Evolutionary conservation across 2,888 invertebrate species (phyloP).

Genomic region (Hipparchia sbordonii): DNA sequence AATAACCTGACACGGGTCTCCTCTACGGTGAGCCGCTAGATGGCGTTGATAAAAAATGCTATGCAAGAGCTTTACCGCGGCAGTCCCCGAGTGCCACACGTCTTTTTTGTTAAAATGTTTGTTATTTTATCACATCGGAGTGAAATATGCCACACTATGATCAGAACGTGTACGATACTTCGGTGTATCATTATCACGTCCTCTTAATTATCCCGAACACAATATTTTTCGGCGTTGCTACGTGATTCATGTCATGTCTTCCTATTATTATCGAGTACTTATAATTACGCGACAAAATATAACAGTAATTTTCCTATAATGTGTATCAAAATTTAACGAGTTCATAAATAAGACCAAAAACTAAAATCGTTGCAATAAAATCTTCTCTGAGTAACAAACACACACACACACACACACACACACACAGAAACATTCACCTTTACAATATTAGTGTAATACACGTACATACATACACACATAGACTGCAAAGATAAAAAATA

Average conservation of each 20-base stretch:
- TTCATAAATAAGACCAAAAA: not conserved
- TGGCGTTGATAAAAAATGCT: too few relatives aligned
- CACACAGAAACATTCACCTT: too few relatives aligned
- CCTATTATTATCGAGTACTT: not conserved
- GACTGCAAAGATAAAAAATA: too few relatives aligned
- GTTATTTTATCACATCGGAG: not conserved
- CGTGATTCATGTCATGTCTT: not conserved
- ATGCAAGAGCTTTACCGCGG: too few relatives aligned
- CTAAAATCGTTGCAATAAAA: not conserved
- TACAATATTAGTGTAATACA: too few relatives aligned
- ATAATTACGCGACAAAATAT: not conserved
- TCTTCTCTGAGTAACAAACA: not conserved
- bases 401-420: too few relatives aligned
- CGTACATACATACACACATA: too few relatives aligned
- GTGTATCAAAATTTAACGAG: not conserved
- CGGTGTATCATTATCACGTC: conserved; percentile 8
- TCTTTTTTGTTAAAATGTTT: not conserved
- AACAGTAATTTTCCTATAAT: not conserved
- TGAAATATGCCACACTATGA: not conserved
- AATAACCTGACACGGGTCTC: too few relatives aligned
- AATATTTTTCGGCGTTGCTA: conserved; percentile 8
- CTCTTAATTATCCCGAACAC: not conserved
- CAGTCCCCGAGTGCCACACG: too few relatives aligned
- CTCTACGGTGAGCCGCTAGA: too few relatives aligned
- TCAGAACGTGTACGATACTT: not conserved